A percentile compares a stretch with the other conserved stretches of the same genome.
Evolutionary conservation across 2,113 vertebrate species (phyloP).

Genomic region (Baryphthengus martii): DNA sequence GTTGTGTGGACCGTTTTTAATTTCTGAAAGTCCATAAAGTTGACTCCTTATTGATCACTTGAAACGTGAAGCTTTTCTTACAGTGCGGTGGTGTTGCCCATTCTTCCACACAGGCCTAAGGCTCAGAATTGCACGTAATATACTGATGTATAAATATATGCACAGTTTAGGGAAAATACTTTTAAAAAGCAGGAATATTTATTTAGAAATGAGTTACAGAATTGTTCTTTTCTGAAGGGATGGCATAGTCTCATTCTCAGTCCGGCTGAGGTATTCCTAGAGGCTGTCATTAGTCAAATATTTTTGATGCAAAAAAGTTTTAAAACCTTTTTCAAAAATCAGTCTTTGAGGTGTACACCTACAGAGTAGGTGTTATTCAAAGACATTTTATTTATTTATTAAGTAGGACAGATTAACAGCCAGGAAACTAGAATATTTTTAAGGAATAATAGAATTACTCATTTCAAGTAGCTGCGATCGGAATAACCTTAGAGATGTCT

Average conservation of each 20-base stretch:
- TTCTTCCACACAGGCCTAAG: background rate
- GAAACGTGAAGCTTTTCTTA: background rate
- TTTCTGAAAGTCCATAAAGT: background rate
- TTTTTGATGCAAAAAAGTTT: background rate
- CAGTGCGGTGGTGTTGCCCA: accelerated
- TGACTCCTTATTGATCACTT: background rate
- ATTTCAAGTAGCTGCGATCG: background rate
- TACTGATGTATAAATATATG: background rate
- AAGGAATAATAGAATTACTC: background rate
- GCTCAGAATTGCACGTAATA: background rate
- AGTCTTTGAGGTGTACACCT: background rate
- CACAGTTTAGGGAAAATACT: background rate
- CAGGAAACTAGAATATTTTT: background rate
- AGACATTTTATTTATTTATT: background rate
- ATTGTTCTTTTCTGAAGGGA: background rate
- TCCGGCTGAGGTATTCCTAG: background rate
- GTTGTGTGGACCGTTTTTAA: background rate
- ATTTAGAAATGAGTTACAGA: background rate
- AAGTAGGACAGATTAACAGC: background rate
- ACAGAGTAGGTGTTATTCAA: background rate
- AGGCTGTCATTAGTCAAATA: background rate
- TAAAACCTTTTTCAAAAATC: background rate
- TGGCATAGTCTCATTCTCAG: background rate
- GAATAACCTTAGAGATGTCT: background rate
- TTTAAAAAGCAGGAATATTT: background rate